Base-by-base conservation (phyloP, 2,113 vertebrate species). In the Oreocharis arfaki region DNA sequence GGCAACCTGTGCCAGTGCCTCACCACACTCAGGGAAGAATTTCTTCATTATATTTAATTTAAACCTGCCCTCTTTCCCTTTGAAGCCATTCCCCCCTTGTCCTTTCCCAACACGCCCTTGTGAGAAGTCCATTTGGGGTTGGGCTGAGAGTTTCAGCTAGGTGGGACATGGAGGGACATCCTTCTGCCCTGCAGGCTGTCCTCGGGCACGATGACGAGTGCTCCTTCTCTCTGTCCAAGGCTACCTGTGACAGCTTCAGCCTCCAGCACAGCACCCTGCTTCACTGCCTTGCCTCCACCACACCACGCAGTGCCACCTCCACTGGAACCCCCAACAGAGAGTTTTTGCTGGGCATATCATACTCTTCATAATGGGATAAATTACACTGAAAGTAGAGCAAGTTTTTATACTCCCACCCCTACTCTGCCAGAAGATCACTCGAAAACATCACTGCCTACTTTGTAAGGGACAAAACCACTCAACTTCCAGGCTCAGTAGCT, bases 171-270 rank as follows among this genome's bases (percentile, higher is more conserved):
- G 19, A 64, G 68, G 41, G 71, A 73, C 53, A 88, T 23, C 19
- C 24, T 55, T 42, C 65, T 68, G 65, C 39, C 35, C 32, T 4
- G 13, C 44, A 46, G 3, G 0, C 22, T 44, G n/a, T 73, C 28
- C 37, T 80, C 0, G 0, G 20, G 32, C 1, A 24, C 6, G 2
- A 42, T 6, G 44, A 30, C 3, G 20, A 39, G 16, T 3, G 6
- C 47, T 67, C 33, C 17, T 53, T 32, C 77, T 42, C 47, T 52
- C 57, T 69, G 22, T 14, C 42, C 46, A 37, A 49, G 44, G 46
- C 55, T n/a, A 9, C 32, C 27, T 35, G 14, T 13, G 74, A 39
- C 56, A 81, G 47, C 17, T 6, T 11, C 26, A 50, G 77, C 16
- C 74, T 6, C 11, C 63, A 71, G 75, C 47, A 68, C 0, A 3